Conservation (phyloP, 1,140 invertebrate genomes). For the Amyelois transitella region DNA sequence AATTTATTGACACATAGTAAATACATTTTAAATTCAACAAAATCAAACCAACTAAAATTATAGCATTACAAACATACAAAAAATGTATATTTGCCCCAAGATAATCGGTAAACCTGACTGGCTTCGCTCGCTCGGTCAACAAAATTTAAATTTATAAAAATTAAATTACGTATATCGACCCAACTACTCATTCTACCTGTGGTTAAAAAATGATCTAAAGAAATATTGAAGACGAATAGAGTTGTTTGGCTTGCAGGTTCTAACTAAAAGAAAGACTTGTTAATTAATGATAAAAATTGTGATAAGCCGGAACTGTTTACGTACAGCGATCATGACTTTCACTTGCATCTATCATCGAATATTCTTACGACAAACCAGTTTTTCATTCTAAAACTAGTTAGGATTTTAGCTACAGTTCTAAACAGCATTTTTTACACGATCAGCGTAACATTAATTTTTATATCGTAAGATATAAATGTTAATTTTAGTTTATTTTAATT, state of each 20-base stretch:
- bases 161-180: too few species aligned
- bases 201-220: neutral
- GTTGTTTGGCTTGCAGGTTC: neutral
- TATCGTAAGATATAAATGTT: slow-evolving; percentile 24
- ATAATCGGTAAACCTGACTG: too few species aligned
- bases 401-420: slow-evolving; percentile 21
- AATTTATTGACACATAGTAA: too few species aligned
- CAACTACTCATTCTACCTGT: too few species aligned
- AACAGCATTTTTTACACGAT: slow-evolving; percentile 17
- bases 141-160: too few species aligned
- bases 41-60: too few species aligned
- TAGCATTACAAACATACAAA: too few species aligned
- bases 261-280: slow-evolving; percentile 20
- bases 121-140: too few species aligned
- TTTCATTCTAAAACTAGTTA: slow-evolving; percentile 35
- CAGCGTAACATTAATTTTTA: slow-evolving; percentile 22
- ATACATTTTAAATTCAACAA: too few species aligned
- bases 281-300: slow-evolving; percentile 46
- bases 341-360: slow-evolving; percentile 67
- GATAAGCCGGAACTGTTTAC: slow-evolving; percentile 57
- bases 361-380: slow-evolving; percentile 64
- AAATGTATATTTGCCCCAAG: too few species aligned
- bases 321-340: slow-evolving; percentile 65
- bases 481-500: slow-evolving; percentile 27
- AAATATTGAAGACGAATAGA: neutral